A percentile compares a stretch with the other conserved stretches of the same genome.
Evolutionary conservation across 2,888 invertebrate species (phyloP).

Genomic region (Tipula unca): DNA sequence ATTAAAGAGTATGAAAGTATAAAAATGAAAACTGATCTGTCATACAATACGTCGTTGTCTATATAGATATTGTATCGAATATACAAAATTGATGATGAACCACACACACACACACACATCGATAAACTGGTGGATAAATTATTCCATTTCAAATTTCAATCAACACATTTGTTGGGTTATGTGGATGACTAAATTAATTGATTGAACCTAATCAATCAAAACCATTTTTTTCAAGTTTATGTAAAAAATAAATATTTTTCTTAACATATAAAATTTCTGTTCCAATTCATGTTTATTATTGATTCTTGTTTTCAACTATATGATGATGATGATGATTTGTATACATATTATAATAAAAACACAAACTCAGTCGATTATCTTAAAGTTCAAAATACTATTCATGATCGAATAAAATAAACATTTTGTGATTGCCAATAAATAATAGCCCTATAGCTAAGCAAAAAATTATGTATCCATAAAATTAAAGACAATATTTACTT

Average conservation of each 20-base stretch:
- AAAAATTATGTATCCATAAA: neutral
- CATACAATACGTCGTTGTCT: neutral
- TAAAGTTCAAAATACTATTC: neutral
- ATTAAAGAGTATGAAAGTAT: neutral
- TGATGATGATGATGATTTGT: too few species aligned
- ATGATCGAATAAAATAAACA: slow-evolving; percentile 1
- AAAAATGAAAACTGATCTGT: neutral
- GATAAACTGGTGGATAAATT: neutral
- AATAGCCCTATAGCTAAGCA: neutral
- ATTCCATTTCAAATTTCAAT: neutral
- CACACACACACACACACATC: neutral
- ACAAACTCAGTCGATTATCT: neutral
- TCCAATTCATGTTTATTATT: neutral
- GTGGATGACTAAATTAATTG: neutral
- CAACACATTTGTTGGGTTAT: neutral
- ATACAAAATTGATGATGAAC: neutral
- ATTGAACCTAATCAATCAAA: neutral
- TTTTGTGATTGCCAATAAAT: neutral
- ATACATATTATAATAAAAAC: neutral
- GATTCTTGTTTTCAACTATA: neutral
- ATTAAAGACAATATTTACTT: slow-evolving; percentile 2
- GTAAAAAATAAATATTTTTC: neutral
- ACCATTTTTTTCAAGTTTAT: neutral
- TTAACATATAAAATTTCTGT: neutral
- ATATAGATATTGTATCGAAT: neutral